These are phyloP conservation scores for Cheilosia grossa DNA, from an alignment of 2,888 invertebrate species.

Conservation along the genomic window DNA sequence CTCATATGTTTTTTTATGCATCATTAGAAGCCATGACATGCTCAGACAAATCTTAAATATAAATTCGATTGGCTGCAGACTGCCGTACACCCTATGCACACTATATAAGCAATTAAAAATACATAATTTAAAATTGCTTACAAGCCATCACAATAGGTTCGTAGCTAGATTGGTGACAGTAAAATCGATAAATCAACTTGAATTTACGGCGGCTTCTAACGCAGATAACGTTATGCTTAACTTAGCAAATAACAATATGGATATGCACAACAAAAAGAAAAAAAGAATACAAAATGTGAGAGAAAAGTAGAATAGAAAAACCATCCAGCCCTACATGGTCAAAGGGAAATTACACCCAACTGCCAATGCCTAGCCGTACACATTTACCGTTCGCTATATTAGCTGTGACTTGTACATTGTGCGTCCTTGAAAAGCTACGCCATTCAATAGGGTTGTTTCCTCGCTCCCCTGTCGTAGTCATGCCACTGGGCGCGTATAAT, in stretches of 20 bases:
- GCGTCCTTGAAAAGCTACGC: conserved; percentile 16
- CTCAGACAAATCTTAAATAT: too few relatives aligned
- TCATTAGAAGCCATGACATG: too few relatives aligned
- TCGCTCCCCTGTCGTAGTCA: background rate
- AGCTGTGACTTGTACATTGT: background rate
- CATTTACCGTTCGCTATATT: background rate
- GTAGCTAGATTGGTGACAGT: conserved; percentile 10
- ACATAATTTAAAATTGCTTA: too few relatives aligned
- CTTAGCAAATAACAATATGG: conserved; percentile 51
- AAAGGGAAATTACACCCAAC: conserved; percentile 13
- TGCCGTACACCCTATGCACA: too few relatives aligned
- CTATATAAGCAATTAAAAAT: too few relatives aligned
- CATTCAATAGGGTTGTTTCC: background rate
- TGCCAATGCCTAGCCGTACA: background rate
- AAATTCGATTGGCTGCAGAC: too few relatives aligned
- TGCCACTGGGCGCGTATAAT: background rate
- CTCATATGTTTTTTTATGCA: too few relatives aligned
- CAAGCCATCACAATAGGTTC: background rate
- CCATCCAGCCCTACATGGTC: conserved; percentile 20
- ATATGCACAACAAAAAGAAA: conserved; percentile 28
- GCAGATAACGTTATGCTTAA: conserved; percentile 59
- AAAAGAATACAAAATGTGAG: background rate
- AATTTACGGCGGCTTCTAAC: conserved; percentile 41
- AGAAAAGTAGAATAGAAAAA: conserved; percentile 4
- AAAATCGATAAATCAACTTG: conserved; percentile 50